Base-by-base conservation (phyloP, 2,888 invertebrate genomes). In the Amaurobius ferox region DNA sequence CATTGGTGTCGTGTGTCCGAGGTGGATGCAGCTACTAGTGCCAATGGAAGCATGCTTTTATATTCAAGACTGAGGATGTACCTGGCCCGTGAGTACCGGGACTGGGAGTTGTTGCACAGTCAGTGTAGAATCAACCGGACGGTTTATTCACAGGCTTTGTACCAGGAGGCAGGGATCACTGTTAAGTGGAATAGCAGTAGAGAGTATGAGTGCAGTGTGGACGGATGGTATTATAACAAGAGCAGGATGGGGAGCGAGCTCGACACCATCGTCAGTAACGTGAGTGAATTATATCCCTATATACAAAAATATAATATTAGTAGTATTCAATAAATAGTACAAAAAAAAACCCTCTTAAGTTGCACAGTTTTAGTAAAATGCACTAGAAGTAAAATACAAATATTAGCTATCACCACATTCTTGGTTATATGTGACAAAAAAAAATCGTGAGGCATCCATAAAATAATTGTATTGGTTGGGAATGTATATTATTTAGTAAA, bases 1-100 rank as follows among this genome's bases (percentile, higher is more conserved):
- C 95, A 96, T 90, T 95, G 95, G 95, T 96, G 95, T 90, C 92
- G 92, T 39, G 93, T 95, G 76, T 95, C 95, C 0, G 94, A 94
- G 88, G 91, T 95, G 19, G 86, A 86, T 13, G 61, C 66, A 40
- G 29, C 71, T 6, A 93, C 94, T 13, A 66, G 19, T 9, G 28
- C 30, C 29, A 87, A 87, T 68, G 74, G 55, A 44, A 77, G 76
- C 67, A 67, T 44, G 16, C 44, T 55, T 16, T 62, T 76, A 30
- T 80, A 80, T 39, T 26, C 48, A 5, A 64, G 39, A 61, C 61
- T 81, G 6, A 72, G 77, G 19, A 7, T 61, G 6, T 81, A 80
- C n/a, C 26, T 87, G 23, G 77, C 80, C 29, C 79, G 86, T 13
- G 86, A 86, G 79, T 73, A 76, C 55, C 30, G 74, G 30, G 79